Conservation (phyloP, 1,140 invertebrate species). For the Reticulitermes speratus region DNA sequence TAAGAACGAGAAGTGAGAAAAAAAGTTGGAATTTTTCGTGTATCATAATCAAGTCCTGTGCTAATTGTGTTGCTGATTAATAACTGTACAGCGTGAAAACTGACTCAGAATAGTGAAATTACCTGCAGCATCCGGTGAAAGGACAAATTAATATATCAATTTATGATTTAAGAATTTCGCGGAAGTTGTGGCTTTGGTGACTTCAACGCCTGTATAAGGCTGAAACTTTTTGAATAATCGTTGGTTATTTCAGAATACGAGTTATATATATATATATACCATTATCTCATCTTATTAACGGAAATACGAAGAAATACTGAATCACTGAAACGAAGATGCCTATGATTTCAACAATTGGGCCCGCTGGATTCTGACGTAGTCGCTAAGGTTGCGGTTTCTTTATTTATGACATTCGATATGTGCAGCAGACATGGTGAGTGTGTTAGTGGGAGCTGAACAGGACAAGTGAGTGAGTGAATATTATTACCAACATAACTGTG, state of each 20-base stretch:
- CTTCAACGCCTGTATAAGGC: neutral
- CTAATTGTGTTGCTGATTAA: too few relatives aligned
- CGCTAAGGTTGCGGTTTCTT: neutral
- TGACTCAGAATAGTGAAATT: neutral
- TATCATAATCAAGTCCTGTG: too few relatives aligned
- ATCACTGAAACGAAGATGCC: neutral
- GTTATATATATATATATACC: neutral
- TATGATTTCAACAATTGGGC: neutral
- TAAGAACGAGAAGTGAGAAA: too few relatives aligned
- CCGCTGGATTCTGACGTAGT: neutral
- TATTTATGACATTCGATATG: neutral
- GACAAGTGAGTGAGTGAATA: constrained; percentile 10
- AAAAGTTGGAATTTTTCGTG: too few relatives aligned
- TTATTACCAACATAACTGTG: neutral
- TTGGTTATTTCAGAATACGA: neutral
- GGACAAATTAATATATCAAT: neutral
- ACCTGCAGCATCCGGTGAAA: neutral
- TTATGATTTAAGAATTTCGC: neutral
- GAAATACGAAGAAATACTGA: neutral
- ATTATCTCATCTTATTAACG: neutral
- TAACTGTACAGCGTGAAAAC: neutral
- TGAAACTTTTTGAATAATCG: neutral
- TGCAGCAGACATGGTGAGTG: neutral
- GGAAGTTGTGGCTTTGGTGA: neutral
- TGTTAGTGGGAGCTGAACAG: neutral